Conservation (phyloP, 2,888 invertebrate species). For the Drosophila paracracens region DNA sequence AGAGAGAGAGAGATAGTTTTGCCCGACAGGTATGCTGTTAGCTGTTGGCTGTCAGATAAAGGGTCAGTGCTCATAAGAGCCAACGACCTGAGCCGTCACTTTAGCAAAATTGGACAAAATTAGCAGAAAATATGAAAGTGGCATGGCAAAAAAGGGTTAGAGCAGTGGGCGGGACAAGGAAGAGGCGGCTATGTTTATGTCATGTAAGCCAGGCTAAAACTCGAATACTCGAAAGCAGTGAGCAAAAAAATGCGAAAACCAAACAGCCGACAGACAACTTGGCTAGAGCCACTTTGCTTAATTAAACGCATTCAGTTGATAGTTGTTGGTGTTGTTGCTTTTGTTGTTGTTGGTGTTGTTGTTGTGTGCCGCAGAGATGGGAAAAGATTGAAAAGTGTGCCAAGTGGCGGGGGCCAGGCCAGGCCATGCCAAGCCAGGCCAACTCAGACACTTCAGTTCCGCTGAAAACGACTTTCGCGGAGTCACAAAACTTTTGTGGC, state of each 20-base stretch:
- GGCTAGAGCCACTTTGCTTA: constrained; percentile 77
- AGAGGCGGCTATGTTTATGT: neutral
- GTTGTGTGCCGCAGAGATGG: neutral
- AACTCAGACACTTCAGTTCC: constrained; percentile 27
- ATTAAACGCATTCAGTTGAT: constrained; percentile 71
- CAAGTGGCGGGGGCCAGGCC: constrained; percentile 51
- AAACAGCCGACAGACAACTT: constrained; percentile 56
- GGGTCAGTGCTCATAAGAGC: constrained; percentile 55
- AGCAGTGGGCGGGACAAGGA: neutral
- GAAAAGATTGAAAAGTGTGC: constrained; percentile 70
- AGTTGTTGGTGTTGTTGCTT: constrained; percentile 27
- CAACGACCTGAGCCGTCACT: constrained; percentile 59
- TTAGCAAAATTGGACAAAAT: constrained; percentile 71
- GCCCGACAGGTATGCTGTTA: constrained; percentile 23
- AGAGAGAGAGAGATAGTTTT: neutral
- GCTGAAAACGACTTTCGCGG: constrained; percentile 21
- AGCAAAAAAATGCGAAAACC: constrained; percentile 19
- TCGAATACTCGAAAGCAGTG: constrained; percentile 43
- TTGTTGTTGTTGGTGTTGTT: constrained; percentile 31
- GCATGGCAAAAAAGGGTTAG: neutral
- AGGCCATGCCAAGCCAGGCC: neutral
- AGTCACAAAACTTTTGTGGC: constrained; percentile 57
- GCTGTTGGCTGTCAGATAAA: constrained; percentile 10
- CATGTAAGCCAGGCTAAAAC: constrained; percentile 22
- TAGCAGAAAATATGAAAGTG: constrained; percentile 56